Evolutionary conservation across 2,113 vertebrate species (phyloP).

Genomic region (Columba janthina): DNA sequence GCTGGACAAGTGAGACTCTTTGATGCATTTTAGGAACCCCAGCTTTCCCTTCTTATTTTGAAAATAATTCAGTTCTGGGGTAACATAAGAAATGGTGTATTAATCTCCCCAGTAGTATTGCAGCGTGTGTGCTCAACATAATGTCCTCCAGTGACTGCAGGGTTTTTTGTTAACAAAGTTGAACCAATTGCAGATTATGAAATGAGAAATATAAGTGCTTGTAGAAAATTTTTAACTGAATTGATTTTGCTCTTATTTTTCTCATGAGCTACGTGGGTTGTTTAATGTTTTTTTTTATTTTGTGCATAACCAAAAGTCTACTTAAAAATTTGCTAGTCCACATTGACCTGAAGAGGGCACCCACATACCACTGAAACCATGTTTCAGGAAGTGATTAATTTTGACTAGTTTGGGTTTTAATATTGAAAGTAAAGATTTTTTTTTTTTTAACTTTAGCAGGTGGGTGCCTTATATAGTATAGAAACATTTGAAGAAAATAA

Average conservation of each 20-base stretch:
- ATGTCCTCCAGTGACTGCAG: not conserved
- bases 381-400: not conserved
- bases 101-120: not conserved
- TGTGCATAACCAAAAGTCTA: not conserved
- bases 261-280: not conserved
- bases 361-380: not conserved
- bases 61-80: not conserved
- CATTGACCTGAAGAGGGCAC: slow-evolving; percentile 67
- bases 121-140: not conserved
- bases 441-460: not conserved
- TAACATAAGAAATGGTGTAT: not conserved
- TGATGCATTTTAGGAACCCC: not conserved
- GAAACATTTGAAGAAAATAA: not conserved
- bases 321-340: not conserved
- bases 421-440: not conserved
- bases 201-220: not conserved
- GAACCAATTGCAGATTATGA: not conserved
- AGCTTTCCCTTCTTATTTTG: not conserved
- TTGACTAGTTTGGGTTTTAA: not conserved
- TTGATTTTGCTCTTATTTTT: not conserved
- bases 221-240: not conserved
- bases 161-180: not conserved
- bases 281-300: not conserved
- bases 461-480: not conserved
- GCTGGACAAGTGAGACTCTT: not conserved